These are phyloP conservation scores for Labeo rohita DNA, from an alignment of 2,113 vertebrate genomes.

Conservation along the genomic window DNA sequence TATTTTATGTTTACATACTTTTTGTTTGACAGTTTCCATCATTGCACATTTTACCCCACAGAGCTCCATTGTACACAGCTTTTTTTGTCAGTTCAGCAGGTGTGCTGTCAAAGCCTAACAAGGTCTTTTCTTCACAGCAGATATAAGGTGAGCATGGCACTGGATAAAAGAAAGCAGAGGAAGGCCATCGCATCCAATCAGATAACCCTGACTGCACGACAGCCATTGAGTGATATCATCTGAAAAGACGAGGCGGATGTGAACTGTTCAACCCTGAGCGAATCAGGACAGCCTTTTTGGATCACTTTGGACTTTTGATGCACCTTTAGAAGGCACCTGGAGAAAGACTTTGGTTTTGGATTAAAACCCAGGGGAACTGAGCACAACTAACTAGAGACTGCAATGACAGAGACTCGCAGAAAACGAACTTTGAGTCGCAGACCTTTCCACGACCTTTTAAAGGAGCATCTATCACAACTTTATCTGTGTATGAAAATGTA, in stretches of 20 bases:
- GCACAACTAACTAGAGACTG: constrained; percentile 6
- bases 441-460: constrained; percentile 23
- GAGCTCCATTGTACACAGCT: background rate
- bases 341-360: constrained; percentile 6
- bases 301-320: constrained; percentile 31
- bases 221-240: constrained; percentile 21
- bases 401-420: constrained; percentile 1
- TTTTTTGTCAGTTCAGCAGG: constrained; percentile 5
- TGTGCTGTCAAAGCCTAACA: constrained; percentile 23
- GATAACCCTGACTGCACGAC: constrained; percentile 33
- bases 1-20: no score
- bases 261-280: background rate
- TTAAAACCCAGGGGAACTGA: background rate
- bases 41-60: background rate
- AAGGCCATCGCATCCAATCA: constrained; percentile 39
- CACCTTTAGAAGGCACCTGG: constrained; percentile 10
- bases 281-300: background rate
- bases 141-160: constrained; percentile 53
- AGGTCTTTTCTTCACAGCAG: constrained; percentile 23
- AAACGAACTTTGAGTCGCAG: background rate
- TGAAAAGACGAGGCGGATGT: constrained; percentile 2
- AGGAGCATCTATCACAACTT: constrained; percentile 38
- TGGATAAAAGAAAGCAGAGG: constrained; percentile 16
- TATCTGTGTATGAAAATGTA: constrained; percentile 46
- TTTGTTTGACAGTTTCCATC: background rate